A percentile compares a stretch with the other conserved stretches of the same genome.
These are phyloP conservation scores for Gymnocheta viridis DNA, from an alignment of 2,888 invertebrate species.

Conservation along the genomic window DNA sequence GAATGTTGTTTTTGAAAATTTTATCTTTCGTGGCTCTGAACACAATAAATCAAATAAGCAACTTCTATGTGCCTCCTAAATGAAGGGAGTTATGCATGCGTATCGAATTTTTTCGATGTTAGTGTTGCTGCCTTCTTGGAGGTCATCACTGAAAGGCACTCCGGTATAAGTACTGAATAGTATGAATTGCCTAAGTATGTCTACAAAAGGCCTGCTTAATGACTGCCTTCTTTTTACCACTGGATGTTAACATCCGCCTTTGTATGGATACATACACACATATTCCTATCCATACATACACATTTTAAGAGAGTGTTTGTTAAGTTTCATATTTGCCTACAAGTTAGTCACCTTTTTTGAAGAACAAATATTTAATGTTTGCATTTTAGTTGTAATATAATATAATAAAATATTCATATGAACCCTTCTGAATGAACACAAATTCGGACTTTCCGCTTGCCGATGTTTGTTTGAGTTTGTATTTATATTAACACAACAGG, in stretches of 20 bases:
- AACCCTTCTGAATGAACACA: neutral
- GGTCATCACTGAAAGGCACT: too few species aligned
- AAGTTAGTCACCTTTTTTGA: conserved; percentile 63
- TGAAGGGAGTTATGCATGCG: too few species aligned
- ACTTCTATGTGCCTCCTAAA: too few species aligned
- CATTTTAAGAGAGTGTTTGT: conserved; percentile 3
- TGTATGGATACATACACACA: neutral
- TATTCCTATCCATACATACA: too few species aligned
- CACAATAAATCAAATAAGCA: too few species aligned
- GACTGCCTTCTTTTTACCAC: neutral
- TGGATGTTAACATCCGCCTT: too few species aligned
- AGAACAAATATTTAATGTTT: conserved; percentile 59
- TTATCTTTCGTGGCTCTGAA: too few species aligned
- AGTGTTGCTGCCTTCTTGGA: neutral
- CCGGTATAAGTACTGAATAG: neutral
- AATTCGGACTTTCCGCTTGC: neutral
- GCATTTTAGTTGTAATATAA: conserved; percentile 42
- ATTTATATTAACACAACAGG: neutral
- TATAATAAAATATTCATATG: conserved; percentile 42
- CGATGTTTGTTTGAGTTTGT: neutral
- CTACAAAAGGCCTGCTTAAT: neutral
- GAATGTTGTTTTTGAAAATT: too few species aligned
- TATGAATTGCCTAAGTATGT: neutral
- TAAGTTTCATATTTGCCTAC: conserved; percentile 49
- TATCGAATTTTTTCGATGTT: too few species aligned